These are phyloP conservation scores for Papilio polytes DNA, from an alignment of 1,140 invertebrate species.

Conservation along the genomic window DNA sequence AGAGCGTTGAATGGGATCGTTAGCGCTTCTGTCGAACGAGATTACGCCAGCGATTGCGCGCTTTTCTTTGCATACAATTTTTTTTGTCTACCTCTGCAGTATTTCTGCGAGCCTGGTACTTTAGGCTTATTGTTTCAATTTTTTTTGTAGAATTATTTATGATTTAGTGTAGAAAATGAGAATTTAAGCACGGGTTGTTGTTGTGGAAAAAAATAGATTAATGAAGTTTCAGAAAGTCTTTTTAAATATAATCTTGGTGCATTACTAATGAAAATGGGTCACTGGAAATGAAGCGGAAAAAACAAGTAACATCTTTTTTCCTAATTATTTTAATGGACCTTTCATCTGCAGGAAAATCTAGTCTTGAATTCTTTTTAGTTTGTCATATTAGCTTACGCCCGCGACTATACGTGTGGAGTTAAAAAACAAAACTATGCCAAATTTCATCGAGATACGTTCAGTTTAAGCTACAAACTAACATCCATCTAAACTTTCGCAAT, in stretches of 20 bases:
- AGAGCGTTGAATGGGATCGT: slow-evolving; percentile 10
- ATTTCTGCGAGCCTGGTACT: slow-evolving; percentile 1
- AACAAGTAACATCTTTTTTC: background rate
- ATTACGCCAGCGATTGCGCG: background rate
- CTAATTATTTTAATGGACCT: background rate
- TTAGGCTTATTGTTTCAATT: background rate
- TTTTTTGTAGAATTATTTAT: background rate
- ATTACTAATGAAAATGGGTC: background rate
- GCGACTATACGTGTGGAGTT: too few species aligned
- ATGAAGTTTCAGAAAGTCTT: background rate
- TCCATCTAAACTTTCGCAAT: too few species aligned
- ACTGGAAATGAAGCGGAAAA: background rate
- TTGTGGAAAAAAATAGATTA: too few species aligned
- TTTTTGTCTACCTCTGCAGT: slow-evolving; percentile 1
- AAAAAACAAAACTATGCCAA: too few species aligned
- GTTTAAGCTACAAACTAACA: too few species aligned
- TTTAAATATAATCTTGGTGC: background rate
- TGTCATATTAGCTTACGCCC: too few species aligned
- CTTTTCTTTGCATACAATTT: background rate
- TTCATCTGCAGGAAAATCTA: background rate
- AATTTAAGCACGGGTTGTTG: too few species aligned
- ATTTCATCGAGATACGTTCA: too few species aligned
- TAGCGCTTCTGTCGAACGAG: slow-evolving; percentile 10
- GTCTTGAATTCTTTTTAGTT: background rate
- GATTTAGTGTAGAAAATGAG: background rate